Percentiles rank a stretch among this genome's conserved stretches.
Conservation (phyloP, 2,888 invertebrate genomes). For the Therioaphis trifolii region DNA sequence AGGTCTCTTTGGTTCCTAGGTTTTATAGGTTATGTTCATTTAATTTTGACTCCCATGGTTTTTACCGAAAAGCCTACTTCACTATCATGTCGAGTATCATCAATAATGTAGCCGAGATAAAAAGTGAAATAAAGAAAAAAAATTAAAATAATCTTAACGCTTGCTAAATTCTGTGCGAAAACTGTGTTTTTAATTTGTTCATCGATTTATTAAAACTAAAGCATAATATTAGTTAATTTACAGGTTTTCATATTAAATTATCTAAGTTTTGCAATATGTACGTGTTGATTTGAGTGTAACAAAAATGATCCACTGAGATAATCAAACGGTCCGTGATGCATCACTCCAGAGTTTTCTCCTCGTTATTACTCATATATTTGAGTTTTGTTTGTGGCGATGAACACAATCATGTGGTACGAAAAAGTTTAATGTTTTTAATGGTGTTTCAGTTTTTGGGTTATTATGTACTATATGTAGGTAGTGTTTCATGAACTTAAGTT, state of each 20-base stretch:
- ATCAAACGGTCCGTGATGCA: constrained; percentile 24
- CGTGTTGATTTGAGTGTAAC: not conserved
- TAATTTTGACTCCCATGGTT: constrained; percentile 1
- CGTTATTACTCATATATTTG: constrained; percentile 25
- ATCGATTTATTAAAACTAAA: not conserved
- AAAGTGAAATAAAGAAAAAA: not conserved
- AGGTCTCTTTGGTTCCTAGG: not conserved
- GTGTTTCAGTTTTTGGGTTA: not conserved
- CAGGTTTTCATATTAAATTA: no score
- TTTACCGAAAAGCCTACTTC: not conserved
- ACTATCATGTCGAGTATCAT: constrained; percentile 35
- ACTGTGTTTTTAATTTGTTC: not conserved
- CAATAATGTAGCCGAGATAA: constrained; percentile 7
- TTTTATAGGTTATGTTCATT: constrained; percentile 21
- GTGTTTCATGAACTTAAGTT: not conserved
- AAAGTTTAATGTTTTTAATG: not conserved
- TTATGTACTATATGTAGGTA: not conserved
- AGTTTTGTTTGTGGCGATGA: constrained; percentile 48
- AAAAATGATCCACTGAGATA: constrained; percentile 45
- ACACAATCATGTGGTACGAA: constrained; percentile 55
- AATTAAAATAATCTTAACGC: not conserved
- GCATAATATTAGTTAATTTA: no score
- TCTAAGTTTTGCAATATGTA: not conserved
- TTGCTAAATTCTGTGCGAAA: not conserved
- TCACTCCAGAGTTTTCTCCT: constrained; percentile 21